phyloP scores from a whole-genome alignment of 2,797 vertebrate genomes.

The Argyrosomus regius region DNA sequence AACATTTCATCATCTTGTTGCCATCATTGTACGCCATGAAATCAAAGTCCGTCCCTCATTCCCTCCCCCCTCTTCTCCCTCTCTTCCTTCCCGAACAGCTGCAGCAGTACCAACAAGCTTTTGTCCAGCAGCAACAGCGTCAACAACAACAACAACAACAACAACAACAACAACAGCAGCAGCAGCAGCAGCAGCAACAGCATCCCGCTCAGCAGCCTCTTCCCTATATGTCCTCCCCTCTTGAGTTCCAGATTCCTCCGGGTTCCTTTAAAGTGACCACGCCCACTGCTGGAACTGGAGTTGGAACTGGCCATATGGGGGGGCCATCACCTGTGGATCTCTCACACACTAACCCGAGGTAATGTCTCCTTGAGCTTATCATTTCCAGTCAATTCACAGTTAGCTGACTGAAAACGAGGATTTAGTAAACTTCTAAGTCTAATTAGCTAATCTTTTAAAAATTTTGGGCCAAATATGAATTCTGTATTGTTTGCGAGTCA shows the following conservation, averaged over 20 bases:
- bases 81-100: constrained; percentile 80
- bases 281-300: constrained; percentile 48
- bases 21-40: constrained; percentile 64
- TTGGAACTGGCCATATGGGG: constrained; percentile 74
- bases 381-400: not conserved
- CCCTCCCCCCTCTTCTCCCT: constrained; percentile 61
- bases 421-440: too few species aligned
- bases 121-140: constrained; percentile 89
- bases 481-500: too few species aligned
- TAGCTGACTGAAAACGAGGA: too few species aligned
- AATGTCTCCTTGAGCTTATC: constrained; percentile 36
- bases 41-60: constrained; percentile 72
- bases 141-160: constrained; percentile 87
- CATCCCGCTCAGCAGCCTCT: constrained; percentile 85
- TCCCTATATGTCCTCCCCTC: constrained; percentile 90
- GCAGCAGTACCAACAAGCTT: constrained; percentile 95
- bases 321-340: constrained; percentile 81
- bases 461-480: too few species aligned
- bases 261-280: constrained; percentile 84
- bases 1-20: constrained; percentile 69
- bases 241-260: constrained; percentile 90
- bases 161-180: constrained; percentile 76
- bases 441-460: too few species aligned
- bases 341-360: constrained; percentile 86
- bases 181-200: constrained; percentile 80